phyloP scores from a whole-genome alignment of 2,113 vertebrate species.

The Gobius niger region DNA sequence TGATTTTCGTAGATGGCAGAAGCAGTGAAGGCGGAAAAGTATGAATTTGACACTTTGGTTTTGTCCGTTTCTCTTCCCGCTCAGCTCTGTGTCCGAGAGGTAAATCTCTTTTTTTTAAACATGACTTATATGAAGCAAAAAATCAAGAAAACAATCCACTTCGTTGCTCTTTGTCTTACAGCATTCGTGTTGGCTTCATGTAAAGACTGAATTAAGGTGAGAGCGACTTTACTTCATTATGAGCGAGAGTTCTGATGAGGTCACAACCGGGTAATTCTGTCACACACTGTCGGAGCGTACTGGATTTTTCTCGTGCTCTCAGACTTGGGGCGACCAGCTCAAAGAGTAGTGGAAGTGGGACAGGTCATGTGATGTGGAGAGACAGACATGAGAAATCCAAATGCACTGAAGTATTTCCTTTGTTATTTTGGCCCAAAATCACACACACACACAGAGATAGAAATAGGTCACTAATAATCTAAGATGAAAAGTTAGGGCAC shows the following conservation, averaged over 20 bases:
- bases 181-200: constrained; percentile 90
- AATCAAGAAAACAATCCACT: background rate
- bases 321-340: too few species aligned
- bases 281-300: too few species aligned
- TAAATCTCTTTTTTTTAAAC: constrained; percentile 44
- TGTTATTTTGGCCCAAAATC: too few species aligned
- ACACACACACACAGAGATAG: too few species aligned
- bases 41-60: constrained; percentile 86
- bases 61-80: constrained; percentile 92
- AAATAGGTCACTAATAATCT: too few species aligned
- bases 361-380: too few species aligned
- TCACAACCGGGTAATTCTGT: background rate
- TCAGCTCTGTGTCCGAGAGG: constrained; percentile 95
- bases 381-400: too few species aligned
- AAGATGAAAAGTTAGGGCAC: too few species aligned
- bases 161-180: constrained; percentile 51
- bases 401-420: too few species aligned
- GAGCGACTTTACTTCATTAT: background rate
- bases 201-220: constrained; percentile 91
- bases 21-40: constrained; percentile 80
- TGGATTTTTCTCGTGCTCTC: too few species aligned
- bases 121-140: background rate
- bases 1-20: constrained; percentile 80
- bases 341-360: too few species aligned
- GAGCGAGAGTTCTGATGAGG: background rate